phyloP scores from a whole-genome alignment of 2,888 invertebrate species.

The Ormyrus pomaceus region DNA sequence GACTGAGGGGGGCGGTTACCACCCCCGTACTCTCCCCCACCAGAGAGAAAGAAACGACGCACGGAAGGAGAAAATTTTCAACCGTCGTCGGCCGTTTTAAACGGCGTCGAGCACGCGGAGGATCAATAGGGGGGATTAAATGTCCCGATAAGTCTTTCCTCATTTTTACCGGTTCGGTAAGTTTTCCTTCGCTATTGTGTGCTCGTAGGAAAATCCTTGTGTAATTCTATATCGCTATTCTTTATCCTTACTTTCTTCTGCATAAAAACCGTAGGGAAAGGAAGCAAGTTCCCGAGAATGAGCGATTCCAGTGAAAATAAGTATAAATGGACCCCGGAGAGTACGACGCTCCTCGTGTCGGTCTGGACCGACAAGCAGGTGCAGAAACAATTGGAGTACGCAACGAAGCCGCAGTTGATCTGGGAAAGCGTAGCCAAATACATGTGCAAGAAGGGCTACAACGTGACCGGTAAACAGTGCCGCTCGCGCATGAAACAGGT shows the following conservation, averaged over 20 bases:
- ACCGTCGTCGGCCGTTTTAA: constrained; percentile 45
- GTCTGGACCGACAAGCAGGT: constrained; percentile 74
- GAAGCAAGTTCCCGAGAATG: constrained; percentile 30
- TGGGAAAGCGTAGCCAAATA: constrained; percentile 74
- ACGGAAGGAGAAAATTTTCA: constrained; percentile 36
- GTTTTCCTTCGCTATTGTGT: constrained; percentile 8
- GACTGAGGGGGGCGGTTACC: constrained; percentile 22
- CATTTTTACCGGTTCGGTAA: constrained; percentile 17
- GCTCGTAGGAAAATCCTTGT: constrained; percentile 5
- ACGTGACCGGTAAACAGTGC: constrained; percentile 72
- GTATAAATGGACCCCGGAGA: constrained; percentile 74
- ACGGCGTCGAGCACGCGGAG: not conserved
- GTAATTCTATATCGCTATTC: not conserved
- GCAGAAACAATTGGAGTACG: constrained; percentile 71
- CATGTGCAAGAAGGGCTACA: constrained; percentile 73
- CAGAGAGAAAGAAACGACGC: not conserved
- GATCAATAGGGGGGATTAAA: constrained; percentile 46
- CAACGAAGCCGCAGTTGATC: constrained; percentile 70
- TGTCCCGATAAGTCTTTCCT: constrained; percentile 28
- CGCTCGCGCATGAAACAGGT: constrained; percentile 74
- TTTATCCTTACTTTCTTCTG: not conserved
- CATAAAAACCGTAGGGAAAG: not conserved
- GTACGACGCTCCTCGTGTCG: constrained; percentile 72
- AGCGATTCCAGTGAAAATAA: constrained; percentile 60
- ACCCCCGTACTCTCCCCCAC: constrained; percentile 10